Evolutionary conservation across 2,888 invertebrate species (phyloP), one percentile per base, ranked within the genome.

Genomic region (Sceliomorpha sp.): DNA sequence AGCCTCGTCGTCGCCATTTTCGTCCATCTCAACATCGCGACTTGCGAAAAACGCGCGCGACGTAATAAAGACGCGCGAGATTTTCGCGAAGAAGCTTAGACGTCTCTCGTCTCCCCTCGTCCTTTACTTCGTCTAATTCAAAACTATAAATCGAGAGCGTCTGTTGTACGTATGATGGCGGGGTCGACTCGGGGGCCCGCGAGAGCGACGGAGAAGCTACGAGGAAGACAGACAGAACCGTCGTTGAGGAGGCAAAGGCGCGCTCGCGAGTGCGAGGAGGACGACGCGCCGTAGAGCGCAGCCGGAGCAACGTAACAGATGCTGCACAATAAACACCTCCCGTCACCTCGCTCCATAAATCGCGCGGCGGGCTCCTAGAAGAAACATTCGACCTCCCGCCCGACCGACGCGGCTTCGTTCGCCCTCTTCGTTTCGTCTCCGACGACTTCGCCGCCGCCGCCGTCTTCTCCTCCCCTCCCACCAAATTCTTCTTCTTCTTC

Each of bases 241-340:
- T n/a, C 42, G 58, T 10, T 26, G 20, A 10, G 31, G 53, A 51
- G 24, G 44, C 24, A 34, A 42, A 56, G 44, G 58, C 31, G 37
- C 42, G 40, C 31, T 10, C 47, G 67, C 32, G 29, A 44, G 48
- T n/a, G 53, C 12, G 56, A 68, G 44, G 37, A 60, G 47, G 60
- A 56, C 48, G 17, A 44, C 47, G 40, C 36, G n/a, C n/a, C n/a
- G n/a, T n/a, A n/a, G n/a, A n/a, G 36, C 44, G 42, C 60, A 67
- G 63, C 47, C 32, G 50, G 69, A 60, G 64, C 55, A 69, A 73
- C 66, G 70, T 71, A 67, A 68, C 87, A 86, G 87, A 87, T 86
- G 87, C 86, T 84, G 84, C 84, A 85, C 86, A 87, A 87, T 87
- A 87, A 87, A 87, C 87, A 87, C 86, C 87, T 87, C 85, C 85